These are phyloP conservation scores for Leptothorax acervorum DNA, from an alignment of 2,888 invertebrate genomes.

Conservation along the genomic window DNA sequence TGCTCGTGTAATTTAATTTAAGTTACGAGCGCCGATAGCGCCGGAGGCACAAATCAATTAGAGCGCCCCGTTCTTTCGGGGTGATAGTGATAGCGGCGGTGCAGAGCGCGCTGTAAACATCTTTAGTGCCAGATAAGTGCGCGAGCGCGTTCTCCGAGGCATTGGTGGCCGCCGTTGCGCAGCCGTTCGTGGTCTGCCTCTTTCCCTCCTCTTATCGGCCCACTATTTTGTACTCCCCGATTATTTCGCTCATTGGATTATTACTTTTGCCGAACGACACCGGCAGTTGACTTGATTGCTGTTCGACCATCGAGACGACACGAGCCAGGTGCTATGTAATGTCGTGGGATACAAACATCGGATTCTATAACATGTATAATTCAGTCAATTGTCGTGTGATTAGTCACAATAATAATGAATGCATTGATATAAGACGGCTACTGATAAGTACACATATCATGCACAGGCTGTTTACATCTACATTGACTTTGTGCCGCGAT, in stretches of 20 bases:
- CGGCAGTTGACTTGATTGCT: slow-evolving; percentile 26
- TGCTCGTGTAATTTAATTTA: slow-evolving; percentile 83
- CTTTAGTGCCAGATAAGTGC: slow-evolving; percentile 83
- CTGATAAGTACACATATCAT: neutral
- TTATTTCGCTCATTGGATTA: slow-evolving; percentile 79
- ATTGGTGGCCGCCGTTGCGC: slow-evolving; percentile 29
- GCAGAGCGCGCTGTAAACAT: slow-evolving; percentile 83
- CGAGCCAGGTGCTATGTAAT: neutral
- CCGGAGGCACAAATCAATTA: slow-evolving; percentile 83
- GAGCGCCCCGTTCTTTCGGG: slow-evolving; percentile 79
- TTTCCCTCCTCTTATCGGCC: slow-evolving; percentile 75
- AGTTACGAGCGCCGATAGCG: slow-evolving; percentile 82
- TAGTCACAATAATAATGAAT: slow-evolving; percentile 32
- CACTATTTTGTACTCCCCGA: slow-evolving; percentile 82
- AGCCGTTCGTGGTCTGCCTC: slow-evolving; percentile 51
- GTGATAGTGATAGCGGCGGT: slow-evolving; percentile 82
- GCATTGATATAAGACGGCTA: neutral
- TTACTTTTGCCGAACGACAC: slow-evolving; percentile 57
- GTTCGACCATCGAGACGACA: slow-evolving; percentile 17
- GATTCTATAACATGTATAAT: neutral
- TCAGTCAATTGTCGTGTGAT: slow-evolving; percentile 2
- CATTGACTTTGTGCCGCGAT: neutral
- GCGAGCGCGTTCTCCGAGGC: slow-evolving; percentile 62
- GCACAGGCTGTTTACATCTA: neutral
- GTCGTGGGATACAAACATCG: neutral